Evolutionary conservation across 2,113 vertebrate species (phyloP).

Genomic region (Phaethon lepturus): DNA sequence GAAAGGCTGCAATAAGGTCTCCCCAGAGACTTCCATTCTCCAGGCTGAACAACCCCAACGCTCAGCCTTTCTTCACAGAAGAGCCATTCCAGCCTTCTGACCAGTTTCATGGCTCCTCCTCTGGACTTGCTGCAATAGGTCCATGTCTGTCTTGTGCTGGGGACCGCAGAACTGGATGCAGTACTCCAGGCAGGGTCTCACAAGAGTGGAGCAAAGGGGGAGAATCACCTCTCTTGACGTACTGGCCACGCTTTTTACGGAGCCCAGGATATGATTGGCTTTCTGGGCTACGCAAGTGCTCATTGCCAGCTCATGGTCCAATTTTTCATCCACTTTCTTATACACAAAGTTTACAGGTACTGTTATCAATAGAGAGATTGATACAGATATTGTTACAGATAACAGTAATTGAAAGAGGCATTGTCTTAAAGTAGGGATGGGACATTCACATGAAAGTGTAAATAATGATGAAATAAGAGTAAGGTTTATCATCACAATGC

Average conservation of each 20-base stretch:
- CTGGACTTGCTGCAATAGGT: neutral
- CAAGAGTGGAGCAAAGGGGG: accelerated
- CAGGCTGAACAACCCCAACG: neutral
- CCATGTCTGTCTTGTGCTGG: neutral
- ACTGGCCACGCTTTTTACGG: neutral
- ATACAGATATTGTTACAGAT: too few relatives aligned
- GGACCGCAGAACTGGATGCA: neutral
- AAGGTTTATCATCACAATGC: neutral
- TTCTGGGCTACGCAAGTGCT: neutral
- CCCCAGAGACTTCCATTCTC: neutral
- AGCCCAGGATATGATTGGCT: neutral
- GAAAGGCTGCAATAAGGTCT: neutral
- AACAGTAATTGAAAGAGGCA: neutral
- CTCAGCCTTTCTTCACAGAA: neutral
- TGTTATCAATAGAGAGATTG: neutral
- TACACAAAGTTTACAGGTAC: neutral
- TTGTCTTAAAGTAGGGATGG: neutral
- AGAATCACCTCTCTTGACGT: neutral
- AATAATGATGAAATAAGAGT: neutral
- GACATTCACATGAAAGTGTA: neutral
- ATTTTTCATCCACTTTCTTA: neutral
- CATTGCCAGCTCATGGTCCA: neutral
- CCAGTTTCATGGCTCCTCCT: neutral
- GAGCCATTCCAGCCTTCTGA: neutral
- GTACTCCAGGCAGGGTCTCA: neutral